A percentile compares a stretch with the other conserved stretches of the same genome.
These are phyloP conservation scores for Harpagoxenus sublaevis DNA, from an alignment of 2,888 invertebrate species.

Conservation along the genomic window DNA sequence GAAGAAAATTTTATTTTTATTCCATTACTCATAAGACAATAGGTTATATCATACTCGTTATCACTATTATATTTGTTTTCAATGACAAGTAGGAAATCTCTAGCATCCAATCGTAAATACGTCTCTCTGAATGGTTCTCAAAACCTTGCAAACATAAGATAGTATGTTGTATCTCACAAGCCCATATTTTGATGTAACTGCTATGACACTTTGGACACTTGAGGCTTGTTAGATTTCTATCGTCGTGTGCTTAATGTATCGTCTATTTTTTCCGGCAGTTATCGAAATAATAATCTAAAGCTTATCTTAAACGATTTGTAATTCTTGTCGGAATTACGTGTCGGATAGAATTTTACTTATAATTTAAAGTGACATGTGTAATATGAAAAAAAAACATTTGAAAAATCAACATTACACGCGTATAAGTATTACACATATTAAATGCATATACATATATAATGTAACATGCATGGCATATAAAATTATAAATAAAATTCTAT, in stretches of 20 bases:
- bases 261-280: background rate
- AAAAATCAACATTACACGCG: background rate
- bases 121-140: background rate
- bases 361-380: background rate
- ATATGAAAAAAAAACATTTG: background rate
- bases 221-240: background rate
- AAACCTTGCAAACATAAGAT: background rate
- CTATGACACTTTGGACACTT: background rate
- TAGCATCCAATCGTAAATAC: slow-evolving; percentile 5
- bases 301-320: background rate
- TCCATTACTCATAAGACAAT: background rate
- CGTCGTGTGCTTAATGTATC: background rate
- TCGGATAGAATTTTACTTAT: background rate
- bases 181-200: slow-evolving; percentile 23
- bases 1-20: background rate
- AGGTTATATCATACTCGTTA: background rate
- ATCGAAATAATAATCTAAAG: slow-evolving; percentile 5
- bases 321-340: no score
- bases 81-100: slow-evolving; percentile 16
- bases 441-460: no score
- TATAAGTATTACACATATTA: no score
- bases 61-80: slow-evolving; percentile 13
- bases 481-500: no score
- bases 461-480: no score
- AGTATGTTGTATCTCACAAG: slow-evolving; percentile 13